Conservation (phyloP, 2,888 invertebrate genomes). For the Drosophila testacea region DNA sequence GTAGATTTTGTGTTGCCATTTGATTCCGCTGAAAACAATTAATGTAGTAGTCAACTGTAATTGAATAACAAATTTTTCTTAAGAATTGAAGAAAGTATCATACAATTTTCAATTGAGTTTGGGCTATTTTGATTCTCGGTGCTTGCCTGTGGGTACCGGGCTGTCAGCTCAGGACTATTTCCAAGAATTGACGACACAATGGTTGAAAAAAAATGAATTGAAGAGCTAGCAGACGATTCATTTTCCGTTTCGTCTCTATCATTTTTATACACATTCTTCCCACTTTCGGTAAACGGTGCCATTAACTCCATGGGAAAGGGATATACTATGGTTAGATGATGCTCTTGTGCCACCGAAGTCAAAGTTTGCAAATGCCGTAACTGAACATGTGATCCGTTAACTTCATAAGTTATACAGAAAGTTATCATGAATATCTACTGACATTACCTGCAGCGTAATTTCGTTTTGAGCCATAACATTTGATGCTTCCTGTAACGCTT, state of each 20-base stretch:
- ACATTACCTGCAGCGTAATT: conserved; percentile 72
- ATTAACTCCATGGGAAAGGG: conserved; percentile 14
- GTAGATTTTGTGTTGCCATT: not conserved
- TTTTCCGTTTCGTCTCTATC: not conserved
- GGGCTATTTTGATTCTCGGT: not conserved
- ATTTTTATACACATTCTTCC: not conserved
- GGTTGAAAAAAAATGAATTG: not conserved
- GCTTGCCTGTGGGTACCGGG: not conserved
- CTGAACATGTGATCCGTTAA: not conserved
- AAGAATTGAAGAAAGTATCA: not conserved
- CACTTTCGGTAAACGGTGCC: not conserved
- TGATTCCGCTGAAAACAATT: not conserved
- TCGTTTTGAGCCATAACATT: conserved; percentile 77
- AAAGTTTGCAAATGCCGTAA: conserved; percentile 12
- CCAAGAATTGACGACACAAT: not conserved
- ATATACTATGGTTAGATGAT: conserved; percentile 3
- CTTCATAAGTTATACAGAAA: not conserved
- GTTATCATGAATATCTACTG: not conserved
- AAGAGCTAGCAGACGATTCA: not conserved
- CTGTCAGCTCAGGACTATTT: not conserved
- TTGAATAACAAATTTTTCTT: not conserved
- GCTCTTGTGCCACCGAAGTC: conserved; percentile 9
- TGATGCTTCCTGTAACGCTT: conserved; percentile 74
- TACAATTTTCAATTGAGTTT: not conserved
- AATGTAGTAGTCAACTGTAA: not conserved